These are phyloP conservation scores for Neolamprologus tretocephalus DNA, from an alignment of 2,113 vertebrate species.

Conservation along the genomic window DNA sequence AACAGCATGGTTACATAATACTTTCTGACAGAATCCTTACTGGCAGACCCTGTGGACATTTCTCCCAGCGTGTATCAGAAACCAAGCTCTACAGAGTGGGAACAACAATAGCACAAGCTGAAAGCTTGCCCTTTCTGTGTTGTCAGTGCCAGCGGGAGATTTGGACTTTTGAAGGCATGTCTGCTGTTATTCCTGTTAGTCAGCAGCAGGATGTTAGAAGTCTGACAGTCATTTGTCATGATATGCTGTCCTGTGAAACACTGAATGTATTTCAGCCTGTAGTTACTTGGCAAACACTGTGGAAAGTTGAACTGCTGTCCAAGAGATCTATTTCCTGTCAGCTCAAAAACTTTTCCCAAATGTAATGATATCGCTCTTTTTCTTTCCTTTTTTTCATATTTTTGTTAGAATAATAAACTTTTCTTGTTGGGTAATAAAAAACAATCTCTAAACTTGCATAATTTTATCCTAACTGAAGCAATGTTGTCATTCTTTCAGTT, in stretches of 20 bases:
- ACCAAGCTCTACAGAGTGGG: background rate
- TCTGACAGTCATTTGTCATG: slow-evolving; percentile 20
- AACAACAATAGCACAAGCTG: background rate
- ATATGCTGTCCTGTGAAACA: background rate
- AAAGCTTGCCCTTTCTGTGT: background rate
- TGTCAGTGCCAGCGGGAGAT: background rate
- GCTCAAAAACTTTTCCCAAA: background rate
- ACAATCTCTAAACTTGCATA: background rate
- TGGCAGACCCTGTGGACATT: background rate
- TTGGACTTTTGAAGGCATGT: background rate
- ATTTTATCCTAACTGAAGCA: background rate
- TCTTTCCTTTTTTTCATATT: background rate
- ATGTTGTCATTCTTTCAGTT: background rate
- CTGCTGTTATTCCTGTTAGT: background rate
- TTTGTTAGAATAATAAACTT: background rate
- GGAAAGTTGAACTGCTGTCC: slow-evolving; percentile 20
- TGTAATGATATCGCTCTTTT: background rate
- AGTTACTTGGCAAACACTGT: slow-evolving; percentile 22
- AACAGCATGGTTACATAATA: background rate
- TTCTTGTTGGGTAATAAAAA: background rate
- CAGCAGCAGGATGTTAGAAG: background rate
- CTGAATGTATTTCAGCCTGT: slow-evolving; percentile 16
- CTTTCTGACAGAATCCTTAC: background rate
- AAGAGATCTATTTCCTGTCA: background rate
- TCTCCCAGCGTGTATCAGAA: slow-evolving; percentile 18